Percentiles rank a stretch among this genome's conserved stretches.
phyloP scores from a whole-genome alignment of 2,888 invertebrate genomes.

The Matsumyia berberina region DNA sequence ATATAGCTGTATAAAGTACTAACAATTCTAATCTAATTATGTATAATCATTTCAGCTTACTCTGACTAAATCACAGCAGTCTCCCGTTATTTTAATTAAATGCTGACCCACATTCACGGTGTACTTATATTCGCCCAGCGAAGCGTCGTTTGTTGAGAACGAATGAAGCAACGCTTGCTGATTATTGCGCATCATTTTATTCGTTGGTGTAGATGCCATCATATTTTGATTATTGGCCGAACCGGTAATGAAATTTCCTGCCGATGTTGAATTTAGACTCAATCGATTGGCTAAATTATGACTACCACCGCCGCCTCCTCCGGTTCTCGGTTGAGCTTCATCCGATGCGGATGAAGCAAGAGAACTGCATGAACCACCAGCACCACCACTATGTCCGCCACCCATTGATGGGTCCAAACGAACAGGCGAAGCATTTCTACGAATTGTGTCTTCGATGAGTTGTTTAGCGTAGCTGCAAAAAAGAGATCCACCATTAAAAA shows the following conservation, averaged over 20 bases:
- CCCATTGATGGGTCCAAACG: slow-evolving; percentile 87
- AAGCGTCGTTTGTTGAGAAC: slow-evolving; percentile 93
- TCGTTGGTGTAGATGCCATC: slow-evolving; percentile 79
- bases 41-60: no score
- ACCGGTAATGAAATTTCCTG: slow-evolving; percentile 83
- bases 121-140: slow-evolving; percentile 94
- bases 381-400: slow-evolving; percentile 79
- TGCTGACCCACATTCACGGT: slow-evolving; percentile 93
- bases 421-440: slow-evolving; percentile 96
- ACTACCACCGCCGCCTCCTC: slow-evolving; percentile 77
- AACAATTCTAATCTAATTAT: no score
- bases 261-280: slow-evolving; percentile 81
- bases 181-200: slow-evolving; percentile 83
- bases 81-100: slow-evolving; percentile 93
- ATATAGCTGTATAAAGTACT: no score
- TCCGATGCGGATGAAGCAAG: slow-evolving; percentile 90
- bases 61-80: slow-evolving; percentile 93
- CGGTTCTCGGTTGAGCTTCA: slow-evolving; percentile 82
- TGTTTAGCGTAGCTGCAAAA: slow-evolving; percentile 93
- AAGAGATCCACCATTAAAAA: background rate
- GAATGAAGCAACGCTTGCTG: slow-evolving; percentile 88
- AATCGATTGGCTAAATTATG: slow-evolving; percentile 81
- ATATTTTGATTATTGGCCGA: slow-evolving; percentile 76
- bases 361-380: slow-evolving; percentile 90
- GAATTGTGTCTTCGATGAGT: slow-evolving; percentile 97